Percentiles rank a stretch among this genome's conserved stretches.
Evolutionary conservation across 2,888 invertebrate species (phyloP).

Genomic region (Nebria salina): DNA sequence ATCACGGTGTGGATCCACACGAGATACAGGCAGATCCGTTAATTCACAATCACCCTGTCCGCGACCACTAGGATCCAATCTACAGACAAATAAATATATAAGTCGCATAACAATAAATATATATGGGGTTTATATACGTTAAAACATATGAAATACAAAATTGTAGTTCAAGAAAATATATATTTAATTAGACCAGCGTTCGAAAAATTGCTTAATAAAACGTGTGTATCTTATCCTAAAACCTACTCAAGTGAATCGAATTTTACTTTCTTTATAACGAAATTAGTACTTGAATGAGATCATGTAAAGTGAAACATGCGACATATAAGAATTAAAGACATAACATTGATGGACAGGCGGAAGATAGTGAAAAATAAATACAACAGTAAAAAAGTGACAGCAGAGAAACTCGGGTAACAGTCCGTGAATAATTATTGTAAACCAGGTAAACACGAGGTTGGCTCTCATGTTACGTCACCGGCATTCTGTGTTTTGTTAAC

Average conservation of each 20-base stretch:
- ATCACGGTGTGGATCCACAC: constrained; percentile 72
- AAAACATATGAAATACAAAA: too few species aligned
- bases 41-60: constrained; percentile 82
- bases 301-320: neutral
- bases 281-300: neutral
- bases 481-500: too few species aligned
- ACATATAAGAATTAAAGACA: neutral
- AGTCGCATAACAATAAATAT: neutral
- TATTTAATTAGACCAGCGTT: too few species aligned
- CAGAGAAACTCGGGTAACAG: too few species aligned
- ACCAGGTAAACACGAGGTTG: constrained; percentile 7
- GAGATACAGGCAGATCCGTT: constrained; percentile 75
- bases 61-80: constrained; percentile 74
- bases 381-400: constrained; percentile 13
- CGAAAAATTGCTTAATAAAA: too few species aligned
- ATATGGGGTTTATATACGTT: too few species aligned
- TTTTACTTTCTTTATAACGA: neutral
- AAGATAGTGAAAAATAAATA: neutral
- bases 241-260: neutral
- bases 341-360: constrained; percentile 7
- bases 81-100: constrained; percentile 55
- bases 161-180: too few species aligned
- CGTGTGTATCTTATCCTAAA: too few species aligned
- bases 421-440: neutral
- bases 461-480: neutral